Base-by-base conservation (phyloP, 1,140 invertebrate species). In the Bombus superbus region DNA sequence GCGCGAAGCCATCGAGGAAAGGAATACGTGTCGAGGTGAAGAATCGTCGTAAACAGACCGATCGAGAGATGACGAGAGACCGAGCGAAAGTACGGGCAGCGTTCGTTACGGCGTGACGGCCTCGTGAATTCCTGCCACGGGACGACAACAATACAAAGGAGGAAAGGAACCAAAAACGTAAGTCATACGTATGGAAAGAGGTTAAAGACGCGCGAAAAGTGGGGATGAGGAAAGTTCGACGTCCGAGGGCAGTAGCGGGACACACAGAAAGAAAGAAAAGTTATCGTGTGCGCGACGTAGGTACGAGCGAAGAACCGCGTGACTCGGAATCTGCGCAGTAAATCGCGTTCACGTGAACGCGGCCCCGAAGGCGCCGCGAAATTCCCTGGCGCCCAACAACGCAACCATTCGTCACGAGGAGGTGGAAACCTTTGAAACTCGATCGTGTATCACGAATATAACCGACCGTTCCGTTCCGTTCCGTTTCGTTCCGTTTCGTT, bases 291-390 rank as follows among this genome's bases (percentile, higher is more conserved):
- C 83, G 32, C 80, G 77, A 81, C 85, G 88, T 80, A 89, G 64
- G 71, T 78, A 87, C 64, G 72, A 81, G 76, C 44, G 84, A 66
- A 59, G 85, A 53, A 79, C 86, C 86, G 89, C 88, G 89, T 90
- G 88, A 90, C 86, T 87, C 79, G 88, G 89, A 89, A 90, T 90
- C 89, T 90, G 89, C 89, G 89, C 89, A 90, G 89, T 90, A 90
- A 72, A 77, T 85, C 74, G 81, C 64, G 85, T 82, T 86, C 85
- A 73, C 85, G 81, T 84, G 85, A 86, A 85, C 88, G 74, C 76
- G 78, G 62, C 18, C 83, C 9, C 73, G 66, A 79, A 73, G 71
- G 71, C 84, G 78, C 74, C 88, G 78, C 74, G 86, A 59, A 88
- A 86, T 81, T 81, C 66, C 68, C 74, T 66, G 57, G 57, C 35